Percentiles rank a stretch among this genome's conserved stretches.
Conservation (phyloP, 2,797 vertebrate genomes). For the Oreochromis mossambicus region DNA sequence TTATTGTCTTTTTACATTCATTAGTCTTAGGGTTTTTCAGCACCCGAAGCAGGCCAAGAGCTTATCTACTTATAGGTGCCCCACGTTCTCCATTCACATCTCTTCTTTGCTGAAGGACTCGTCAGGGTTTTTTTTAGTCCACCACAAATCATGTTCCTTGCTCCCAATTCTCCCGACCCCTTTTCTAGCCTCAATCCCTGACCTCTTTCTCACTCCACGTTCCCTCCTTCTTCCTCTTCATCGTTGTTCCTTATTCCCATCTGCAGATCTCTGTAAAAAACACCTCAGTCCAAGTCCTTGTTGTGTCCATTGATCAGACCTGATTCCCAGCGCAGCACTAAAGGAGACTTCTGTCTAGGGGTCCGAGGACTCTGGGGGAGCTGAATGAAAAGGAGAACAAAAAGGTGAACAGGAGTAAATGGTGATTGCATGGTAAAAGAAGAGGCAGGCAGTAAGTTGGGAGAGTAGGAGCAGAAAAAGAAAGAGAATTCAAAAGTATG, state of each 20-base stretch:
- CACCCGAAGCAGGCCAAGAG: background rate
- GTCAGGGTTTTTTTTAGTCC: conserved; percentile 34
- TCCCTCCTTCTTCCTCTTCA: conserved; percentile 4
- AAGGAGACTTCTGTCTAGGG: conserved; percentile 67
- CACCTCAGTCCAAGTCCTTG: conserved; percentile 37
- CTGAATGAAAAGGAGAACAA: conserved; percentile 10
- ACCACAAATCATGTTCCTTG: conserved; percentile 20
- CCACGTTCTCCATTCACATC: background rate
- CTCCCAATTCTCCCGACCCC: conserved; percentile 38
- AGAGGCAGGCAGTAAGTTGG: background rate
- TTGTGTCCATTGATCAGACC: conserved; percentile 65
- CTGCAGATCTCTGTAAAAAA: background rate
- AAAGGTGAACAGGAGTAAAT: background rate
- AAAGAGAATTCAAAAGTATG: background rate
- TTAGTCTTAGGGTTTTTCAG: background rate
- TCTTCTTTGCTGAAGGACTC: conserved; percentile 1
- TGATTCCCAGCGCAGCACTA: conserved; percentile 79
- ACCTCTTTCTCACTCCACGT: conserved; percentile 27
- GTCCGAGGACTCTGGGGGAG: conserved; percentile 9
- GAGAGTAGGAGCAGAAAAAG: background rate
- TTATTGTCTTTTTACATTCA: conserved; percentile 12
- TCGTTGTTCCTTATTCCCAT: background rate
- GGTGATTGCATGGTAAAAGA: background rate
- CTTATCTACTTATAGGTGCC: background rate
- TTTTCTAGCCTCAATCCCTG: conserved; percentile 33